These are phyloP conservation scores for Cryptomyrus ogoouensis DNA, from an alignment of 2,113 vertebrate species.

Conservation along the genomic window DNA sequence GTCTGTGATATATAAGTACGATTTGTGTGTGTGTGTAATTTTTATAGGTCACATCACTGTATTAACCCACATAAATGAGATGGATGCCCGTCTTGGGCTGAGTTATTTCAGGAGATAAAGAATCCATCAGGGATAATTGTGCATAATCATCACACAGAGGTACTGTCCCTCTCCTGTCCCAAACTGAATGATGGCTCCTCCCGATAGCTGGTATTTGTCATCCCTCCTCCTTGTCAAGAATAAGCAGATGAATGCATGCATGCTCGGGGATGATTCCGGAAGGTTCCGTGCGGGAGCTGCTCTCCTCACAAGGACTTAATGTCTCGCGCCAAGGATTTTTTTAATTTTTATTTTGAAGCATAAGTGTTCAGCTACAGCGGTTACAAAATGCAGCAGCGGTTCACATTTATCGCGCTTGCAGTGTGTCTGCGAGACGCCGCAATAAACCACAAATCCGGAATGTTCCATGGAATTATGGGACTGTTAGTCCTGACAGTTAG, in stretches of 20 bases:
- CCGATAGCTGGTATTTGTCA: background rate
- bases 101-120: conserved; percentile 31
- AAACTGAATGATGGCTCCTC: background rate
- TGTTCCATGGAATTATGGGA: background rate
- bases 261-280: background rate
- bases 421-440: background rate
- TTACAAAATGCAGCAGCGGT: background rate
- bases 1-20: background rate
- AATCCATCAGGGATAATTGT: conserved; percentile 38
- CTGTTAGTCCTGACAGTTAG: conserved; percentile 5
- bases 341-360: background rate
- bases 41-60: background rate
- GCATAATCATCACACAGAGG: conserved; percentile 31
- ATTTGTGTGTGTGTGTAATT: background rate
- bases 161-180: background rate
- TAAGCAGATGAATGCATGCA: background rate
- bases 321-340: background rate
- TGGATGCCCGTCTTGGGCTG: conserved; percentile 25
- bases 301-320: background rate
- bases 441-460: background rate
- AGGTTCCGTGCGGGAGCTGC: background rate
- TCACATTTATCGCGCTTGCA: background rate
- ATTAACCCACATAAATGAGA: conserved; percentile 35
- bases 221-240: background rate
- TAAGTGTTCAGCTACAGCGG: no score